Conservation (phyloP, 2,888 invertebrate genomes). For the Pristionchus fissidentatus region DNA sequence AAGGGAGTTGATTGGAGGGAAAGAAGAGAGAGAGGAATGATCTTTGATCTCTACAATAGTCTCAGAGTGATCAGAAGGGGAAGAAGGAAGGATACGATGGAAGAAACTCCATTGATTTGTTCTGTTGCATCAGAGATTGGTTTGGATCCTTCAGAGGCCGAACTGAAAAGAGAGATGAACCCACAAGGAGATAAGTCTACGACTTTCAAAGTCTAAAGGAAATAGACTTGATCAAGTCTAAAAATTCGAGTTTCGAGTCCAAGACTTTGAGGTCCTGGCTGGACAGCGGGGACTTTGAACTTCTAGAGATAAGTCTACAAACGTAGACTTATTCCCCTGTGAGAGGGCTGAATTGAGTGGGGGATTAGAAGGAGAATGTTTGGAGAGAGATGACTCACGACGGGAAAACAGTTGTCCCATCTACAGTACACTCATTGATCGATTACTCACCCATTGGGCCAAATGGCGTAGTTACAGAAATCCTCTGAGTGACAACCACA, state of each 20-base stretch:
- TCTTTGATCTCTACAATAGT: not conserved
- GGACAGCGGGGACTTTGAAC: no score
- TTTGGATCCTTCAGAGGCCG: conserved; percentile 5
- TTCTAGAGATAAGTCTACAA: no score
- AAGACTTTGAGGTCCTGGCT: no score
- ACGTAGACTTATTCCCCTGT: no score
- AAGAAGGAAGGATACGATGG: not conserved
- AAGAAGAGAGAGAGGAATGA: not conserved
- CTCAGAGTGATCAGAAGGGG: not conserved
- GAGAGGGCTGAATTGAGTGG: no score
- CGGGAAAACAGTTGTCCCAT: no score
- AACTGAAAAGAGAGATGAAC: not conserved
- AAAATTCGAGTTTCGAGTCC: no score
- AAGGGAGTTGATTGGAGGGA: not conserved
- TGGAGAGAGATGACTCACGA: not conserved
- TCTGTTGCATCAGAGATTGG: not conserved
- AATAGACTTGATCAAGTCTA: no score
- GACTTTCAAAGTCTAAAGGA: no score
- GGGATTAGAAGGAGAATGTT: not conserved
- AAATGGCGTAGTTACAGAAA: conserved; percentile 35
- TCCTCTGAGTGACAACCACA: conserved; percentile 45
- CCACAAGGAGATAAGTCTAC: no score
- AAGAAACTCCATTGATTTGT: not conserved
- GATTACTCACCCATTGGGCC: conserved; percentile 47
- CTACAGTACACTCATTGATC: no score